Base-by-base conservation (phyloP, 2,888 invertebrate genomes). In the Nephrocerus scutellatus region DNA sequence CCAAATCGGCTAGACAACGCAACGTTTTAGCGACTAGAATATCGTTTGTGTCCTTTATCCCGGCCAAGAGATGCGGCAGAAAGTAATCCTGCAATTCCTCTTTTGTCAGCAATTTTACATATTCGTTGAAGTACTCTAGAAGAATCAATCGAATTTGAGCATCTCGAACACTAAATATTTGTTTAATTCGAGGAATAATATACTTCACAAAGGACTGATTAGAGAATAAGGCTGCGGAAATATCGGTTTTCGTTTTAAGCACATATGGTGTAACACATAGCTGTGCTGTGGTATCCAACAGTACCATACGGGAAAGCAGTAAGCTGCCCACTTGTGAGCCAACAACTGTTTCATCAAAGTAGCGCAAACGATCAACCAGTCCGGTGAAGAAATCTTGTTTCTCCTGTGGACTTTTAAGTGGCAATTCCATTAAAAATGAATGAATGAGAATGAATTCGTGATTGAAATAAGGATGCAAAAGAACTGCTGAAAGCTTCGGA, bases 11-110 rank as follows among this genome's bases (percentile, higher is more conserved):
- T 41, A 93, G 67, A 36, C 85, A 84, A 39, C 79, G 75, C 32
- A 93, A 70, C 9, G 91, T 91, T 41, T 81, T 79, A 18, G 84
- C 77, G 1, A 92, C 92, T 44, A 93, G 70, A 37, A 74, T 74
- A 62, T 92, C 88, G 65, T 88, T 84, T 2, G 79, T 80, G 59
- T 93, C 92, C 63, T 87, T 84, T 50, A 93, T 82, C 4, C 91
- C 92, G 22, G 89, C 75, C 24, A 91, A 72, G 35, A 92, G 68
- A 79, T 91, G 88, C n/a, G 91, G 91, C 54, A 93, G 72, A 52
- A 92, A 79, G 30, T 80, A 76, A 16, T 74, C 74, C 32, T 82
- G 78, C n/a, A 92, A 66, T 60, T 84, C 82, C 30, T 85, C 81
- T 49, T 76, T 77, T 41, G 81, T 77, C 59, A 93, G 82, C 14